A percentile compares a stretch with the other conserved stretches of the same genome.
These are phyloP conservation scores for Tapirus terrestris DNA, from an alignment of 2,113 vertebrate species.

Conservation along the genomic window DNA sequence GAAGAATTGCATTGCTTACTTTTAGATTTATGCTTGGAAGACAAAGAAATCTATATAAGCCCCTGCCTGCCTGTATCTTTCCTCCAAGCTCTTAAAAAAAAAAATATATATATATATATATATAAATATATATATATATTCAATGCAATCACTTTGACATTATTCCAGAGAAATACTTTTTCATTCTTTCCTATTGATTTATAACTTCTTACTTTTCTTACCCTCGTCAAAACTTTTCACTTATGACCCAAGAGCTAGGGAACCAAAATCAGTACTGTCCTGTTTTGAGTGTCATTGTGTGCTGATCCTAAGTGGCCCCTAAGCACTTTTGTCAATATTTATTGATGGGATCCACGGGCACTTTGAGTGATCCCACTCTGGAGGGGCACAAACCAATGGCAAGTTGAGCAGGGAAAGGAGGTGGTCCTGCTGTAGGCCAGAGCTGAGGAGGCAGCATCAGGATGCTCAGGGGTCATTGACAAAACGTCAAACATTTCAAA, in stretches of 20 bases:
- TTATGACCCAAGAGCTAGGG: slow-evolving; percentile 71
- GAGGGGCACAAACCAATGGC: slow-evolving; percentile 82
- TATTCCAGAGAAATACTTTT: slow-evolving; percentile 80
- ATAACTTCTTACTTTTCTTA: slow-evolving; percentile 77
- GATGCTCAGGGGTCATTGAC: slow-evolving; percentile 91
- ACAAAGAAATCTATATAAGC: slow-evolving; percentile 85
- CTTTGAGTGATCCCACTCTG: slow-evolving; percentile 91
- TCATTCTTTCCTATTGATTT: slow-evolving; percentile 85
- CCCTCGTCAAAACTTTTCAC: slow-evolving; percentile 83
- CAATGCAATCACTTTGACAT: slow-evolving; percentile 72
- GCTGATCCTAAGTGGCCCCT: slow-evolving; percentile 88
- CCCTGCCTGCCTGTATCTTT: slow-evolving; percentile 66
- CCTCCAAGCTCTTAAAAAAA: slow-evolving; percentile 63
- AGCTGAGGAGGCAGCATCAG: slow-evolving; percentile 84
- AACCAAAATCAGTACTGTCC: slow-evolving; percentile 85
- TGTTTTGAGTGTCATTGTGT: slow-evolving; percentile 82
- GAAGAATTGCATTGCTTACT: slow-evolving; percentile 81
- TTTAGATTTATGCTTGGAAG: slow-evolving; percentile 82
- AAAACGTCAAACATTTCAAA: slow-evolving; percentile 94
- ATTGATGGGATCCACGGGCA: slow-evolving; percentile 93
- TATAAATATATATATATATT: not conserved
- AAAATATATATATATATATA: not conserved
- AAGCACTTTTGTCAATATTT: slow-evolving; percentile 91
- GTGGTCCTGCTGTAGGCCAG: slow-evolving; percentile 83
- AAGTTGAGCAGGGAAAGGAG: slow-evolving; percentile 69